These are phyloP conservation scores for Melangyna quadrimaculata DNA, from an alignment of 2,888 invertebrate genomes.

Conservation along the genomic window DNA sequence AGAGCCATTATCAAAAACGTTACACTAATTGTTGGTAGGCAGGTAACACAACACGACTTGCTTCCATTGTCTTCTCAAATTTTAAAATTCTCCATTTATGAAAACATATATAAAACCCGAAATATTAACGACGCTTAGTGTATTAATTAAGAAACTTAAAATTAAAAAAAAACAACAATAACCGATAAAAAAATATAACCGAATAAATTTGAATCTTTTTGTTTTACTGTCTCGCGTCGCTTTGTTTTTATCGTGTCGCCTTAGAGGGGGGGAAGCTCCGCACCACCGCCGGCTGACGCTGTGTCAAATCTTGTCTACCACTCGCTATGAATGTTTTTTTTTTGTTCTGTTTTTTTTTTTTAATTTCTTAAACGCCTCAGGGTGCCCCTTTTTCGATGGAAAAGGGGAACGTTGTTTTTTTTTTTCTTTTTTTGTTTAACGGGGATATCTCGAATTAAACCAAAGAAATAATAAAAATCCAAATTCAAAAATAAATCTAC, in stretches of 20 bases:
- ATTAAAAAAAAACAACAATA: slow-evolving; percentile 6
- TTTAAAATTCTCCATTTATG: neutral
- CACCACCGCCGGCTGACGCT: slow-evolving; percentile 12
- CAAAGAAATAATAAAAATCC: slow-evolving; percentile 39
- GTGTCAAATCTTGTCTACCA: slow-evolving; percentile 27
- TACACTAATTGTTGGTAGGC: neutral
- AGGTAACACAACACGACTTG: neutral
- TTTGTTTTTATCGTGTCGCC: slow-evolving; percentile 35
- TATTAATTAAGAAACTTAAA: slow-evolving; percentile 62
- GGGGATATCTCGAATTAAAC: slow-evolving; percentile 65
- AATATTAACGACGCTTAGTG: slow-evolving; percentile 56
- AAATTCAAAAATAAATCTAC: slow-evolving; percentile 42
- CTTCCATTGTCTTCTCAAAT: neutral
- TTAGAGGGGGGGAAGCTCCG: slow-evolving; percentile 12
- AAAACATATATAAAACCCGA: slow-evolving; percentile 22
- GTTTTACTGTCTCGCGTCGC: slow-evolving; percentile 23
- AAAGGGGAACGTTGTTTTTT: neutral
- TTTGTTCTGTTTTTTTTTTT: neutral
- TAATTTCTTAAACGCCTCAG: slow-evolving; percentile 23
- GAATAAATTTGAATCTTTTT: slow-evolving; percentile 40
- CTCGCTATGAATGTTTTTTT: neutral
- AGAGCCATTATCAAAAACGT: neutral
- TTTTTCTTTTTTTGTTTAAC: no score
- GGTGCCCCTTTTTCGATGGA: slow-evolving; percentile 24
- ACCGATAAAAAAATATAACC: neutral